Percentiles rank a stretch among this genome's conserved stretches.
Conservation (phyloP, 2,888 invertebrate species). For the Hirtodrosophila cameraria region DNA sequence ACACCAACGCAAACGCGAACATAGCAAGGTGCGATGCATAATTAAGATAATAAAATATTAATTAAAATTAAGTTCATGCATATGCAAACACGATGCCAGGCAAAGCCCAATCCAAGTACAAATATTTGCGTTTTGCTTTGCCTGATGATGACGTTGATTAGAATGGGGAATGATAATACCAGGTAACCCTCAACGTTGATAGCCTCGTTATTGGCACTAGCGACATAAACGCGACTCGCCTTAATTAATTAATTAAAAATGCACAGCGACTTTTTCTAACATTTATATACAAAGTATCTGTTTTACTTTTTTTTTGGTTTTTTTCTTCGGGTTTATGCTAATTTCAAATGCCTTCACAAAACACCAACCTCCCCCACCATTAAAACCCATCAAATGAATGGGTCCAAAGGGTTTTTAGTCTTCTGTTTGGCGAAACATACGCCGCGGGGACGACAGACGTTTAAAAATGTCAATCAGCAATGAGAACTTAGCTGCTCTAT, state of each 20-base stretch:
- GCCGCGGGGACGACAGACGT: slow-evolving; percentile 18
- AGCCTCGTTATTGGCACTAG: slow-evolving; percentile 70
- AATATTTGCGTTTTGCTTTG: slow-evolving; percentile 65
- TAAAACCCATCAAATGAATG: slow-evolving; percentile 18
- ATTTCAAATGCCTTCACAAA: slow-evolving; percentile 53
- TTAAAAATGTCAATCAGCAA: slow-evolving; percentile 44
- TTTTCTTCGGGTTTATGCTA: slow-evolving; percentile 58
- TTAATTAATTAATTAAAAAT: slow-evolving; percentile 80
- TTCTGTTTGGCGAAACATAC: slow-evolving; percentile 10
- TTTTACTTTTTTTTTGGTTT: neutral
- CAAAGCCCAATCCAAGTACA: slow-evolving; percentile 56
- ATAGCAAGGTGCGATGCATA: slow-evolving; percentile 81
- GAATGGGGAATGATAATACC: slow-evolving; percentile 38
- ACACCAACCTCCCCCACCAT: slow-evolving; percentile 53
- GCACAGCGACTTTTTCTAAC: slow-evolving; percentile 47
- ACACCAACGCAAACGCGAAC: slow-evolving; percentile 21
- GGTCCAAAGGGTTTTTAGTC: slow-evolving; percentile 37
- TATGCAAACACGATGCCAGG: slow-evolving; percentile 60
- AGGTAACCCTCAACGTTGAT: slow-evolving; percentile 56
- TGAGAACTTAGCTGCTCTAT: slow-evolving; percentile 18
- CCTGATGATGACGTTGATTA: slow-evolving; percentile 60
- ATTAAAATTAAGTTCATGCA: slow-evolving; percentile 81
- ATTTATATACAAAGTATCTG: slow-evolving; percentile 11
- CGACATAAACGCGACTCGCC: slow-evolving; percentile 38
- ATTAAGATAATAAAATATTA: slow-evolving; percentile 83